These are phyloP conservation scores for Ariolimax columbianus DNA, from an alignment of 2,888 invertebrate genomes.

Conservation along the genomic window DNA sequence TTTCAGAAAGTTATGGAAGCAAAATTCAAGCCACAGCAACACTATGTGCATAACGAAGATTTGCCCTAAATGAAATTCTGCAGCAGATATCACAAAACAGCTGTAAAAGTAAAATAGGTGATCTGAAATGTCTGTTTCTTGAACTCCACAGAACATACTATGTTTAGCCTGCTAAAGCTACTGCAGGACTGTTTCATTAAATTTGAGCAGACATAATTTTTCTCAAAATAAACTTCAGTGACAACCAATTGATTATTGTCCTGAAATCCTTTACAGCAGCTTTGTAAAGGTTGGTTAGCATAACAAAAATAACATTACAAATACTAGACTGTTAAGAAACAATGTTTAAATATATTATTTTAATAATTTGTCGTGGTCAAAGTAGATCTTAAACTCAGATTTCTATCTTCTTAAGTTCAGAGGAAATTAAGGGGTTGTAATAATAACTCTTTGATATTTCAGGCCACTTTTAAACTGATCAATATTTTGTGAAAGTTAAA, in stretches of 20 bases:
- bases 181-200: not conserved
- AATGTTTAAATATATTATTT: not conserved
- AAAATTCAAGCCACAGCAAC: not conserved
- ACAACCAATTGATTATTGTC: not conserved
- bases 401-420: no score
- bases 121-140: not conserved
- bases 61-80: not conserved
- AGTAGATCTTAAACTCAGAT: no score
- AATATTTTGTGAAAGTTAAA: no score
- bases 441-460: no score
- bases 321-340: not conserved
- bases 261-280: constrained; percentile 32
- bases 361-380: not conserved
- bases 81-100: not conserved
- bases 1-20: not conserved
- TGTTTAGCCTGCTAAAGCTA: not conserved
- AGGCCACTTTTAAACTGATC: no score
- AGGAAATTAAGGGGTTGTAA: no score
- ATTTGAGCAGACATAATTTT: not conserved
- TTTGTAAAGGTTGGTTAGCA: not conserved
- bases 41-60: not conserved
- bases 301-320: constrained; percentile 28
- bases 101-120: not conserved
- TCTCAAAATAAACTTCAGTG: not conserved
- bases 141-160: not conserved